Percentiles rank a stretch among this genome's conserved stretches.
phyloP scores from a whole-genome alignment of 2,888 invertebrate species.

The Tetrapedia diversipes region DNA sequence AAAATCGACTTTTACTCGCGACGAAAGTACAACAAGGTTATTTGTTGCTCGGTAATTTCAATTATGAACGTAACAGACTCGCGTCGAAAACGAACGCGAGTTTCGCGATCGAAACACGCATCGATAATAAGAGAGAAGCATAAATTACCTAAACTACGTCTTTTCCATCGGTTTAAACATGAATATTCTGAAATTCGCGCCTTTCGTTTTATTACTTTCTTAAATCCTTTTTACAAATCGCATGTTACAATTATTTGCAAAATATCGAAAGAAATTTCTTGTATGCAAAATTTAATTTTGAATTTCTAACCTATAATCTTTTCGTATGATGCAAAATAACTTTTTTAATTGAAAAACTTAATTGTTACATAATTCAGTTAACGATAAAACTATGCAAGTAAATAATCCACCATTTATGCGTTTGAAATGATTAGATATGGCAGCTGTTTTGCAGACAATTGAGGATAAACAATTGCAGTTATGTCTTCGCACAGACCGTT shows the following conservation, averaged over 20 bases:
- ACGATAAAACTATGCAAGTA: background rate
- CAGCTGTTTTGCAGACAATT: background rate
- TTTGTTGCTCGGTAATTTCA: conserved; percentile 14
- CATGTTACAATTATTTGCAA: too few relatives aligned
- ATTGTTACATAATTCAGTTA: background rate
- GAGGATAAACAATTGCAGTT: background rate
- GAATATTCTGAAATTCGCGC: background rate
- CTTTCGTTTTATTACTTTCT: background rate
- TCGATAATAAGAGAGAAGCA: background rate
- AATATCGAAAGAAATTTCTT: too few relatives aligned
- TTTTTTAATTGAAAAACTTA: too few relatives aligned
- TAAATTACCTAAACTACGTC: background rate
- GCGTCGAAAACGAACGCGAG: background rate
- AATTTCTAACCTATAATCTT: too few relatives aligned
- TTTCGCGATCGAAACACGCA: background rate
- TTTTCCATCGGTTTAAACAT: background rate
- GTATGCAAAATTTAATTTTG: too few relatives aligned
- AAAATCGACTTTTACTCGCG: conserved; percentile 7
- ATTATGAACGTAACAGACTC: conserved; percentile 7
- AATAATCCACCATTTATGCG: background rate
- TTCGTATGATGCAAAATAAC: too few relatives aligned
- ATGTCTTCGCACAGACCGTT: background rate
- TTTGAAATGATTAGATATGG: background rate
- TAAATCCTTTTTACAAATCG: background rate
- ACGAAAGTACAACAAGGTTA: conserved; percentile 13